Conservation (phyloP, 2,888 invertebrate species). For the Lysandra coridon region DNA sequence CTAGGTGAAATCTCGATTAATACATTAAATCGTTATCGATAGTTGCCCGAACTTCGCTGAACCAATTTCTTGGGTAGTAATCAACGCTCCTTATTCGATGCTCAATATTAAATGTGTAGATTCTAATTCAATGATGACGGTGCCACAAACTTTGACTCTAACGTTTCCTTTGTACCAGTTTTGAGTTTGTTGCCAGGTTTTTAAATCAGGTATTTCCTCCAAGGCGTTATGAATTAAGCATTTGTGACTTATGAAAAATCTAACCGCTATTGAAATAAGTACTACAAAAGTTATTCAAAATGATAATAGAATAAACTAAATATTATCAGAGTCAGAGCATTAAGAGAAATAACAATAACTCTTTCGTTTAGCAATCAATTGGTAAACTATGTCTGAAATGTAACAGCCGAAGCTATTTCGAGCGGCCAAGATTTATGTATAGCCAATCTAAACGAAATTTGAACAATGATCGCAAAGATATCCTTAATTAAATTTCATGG, state of each 20-base stretch:
- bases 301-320: too few relatives aligned
- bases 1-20: constrained; percentile 79
- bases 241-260: background rate
- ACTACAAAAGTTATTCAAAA: background rate
- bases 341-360: background rate
- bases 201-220: background rate
- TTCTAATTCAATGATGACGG: constrained; percentile 10
- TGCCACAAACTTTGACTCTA: constrained; percentile 42
- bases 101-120: constrained; percentile 7
- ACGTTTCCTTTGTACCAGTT: constrained; percentile 35
- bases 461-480: constrained; percentile 39
- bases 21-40: constrained; percentile 71
- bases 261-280: background rate
- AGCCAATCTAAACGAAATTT: constrained; percentile 37
- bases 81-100: constrained; percentile 1
- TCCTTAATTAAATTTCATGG: constrained; percentile 65
- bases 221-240: background rate
- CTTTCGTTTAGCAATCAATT: background rate
- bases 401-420: background rate
- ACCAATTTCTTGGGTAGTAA: constrained; percentile 11
- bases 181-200: background rate
- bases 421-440: background rate
- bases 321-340: too few relatives aligned
- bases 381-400: constrained; percentile 10
- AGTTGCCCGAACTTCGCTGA: constrained; percentile 57